Conservation (phyloP, 2,113 vertebrate species). For the Bos taurus region ARS-UCD2.0 NC_037329.1:89080501-89081000, state of each 20-base stretch:
- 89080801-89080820: not conserved
- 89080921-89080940: not conserved
- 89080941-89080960: not conserved
- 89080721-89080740: not conserved
- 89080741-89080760: not conserved
- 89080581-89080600: not conserved
- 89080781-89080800: not conserved
- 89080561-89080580: not conserved
- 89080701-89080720: not conserved
- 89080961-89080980: not conserved
- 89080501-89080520: not conserved
- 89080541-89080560: not conserved
- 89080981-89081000: constrained; percentile 7
- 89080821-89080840: not conserved
- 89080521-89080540: not conserved
- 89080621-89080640: not conserved
- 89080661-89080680: not conserved
- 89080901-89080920: not conserved
- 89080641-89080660: not conserved
- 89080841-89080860: not conserved
- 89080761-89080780: not conserved
- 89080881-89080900: not conserved
- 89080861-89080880: not conserved
- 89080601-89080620: not conserved
- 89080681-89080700: not conserved